phyloP scores from a whole-genome alignment of 2,888 invertebrate genomes.

The Gnatocerus cornutus region DNA sequence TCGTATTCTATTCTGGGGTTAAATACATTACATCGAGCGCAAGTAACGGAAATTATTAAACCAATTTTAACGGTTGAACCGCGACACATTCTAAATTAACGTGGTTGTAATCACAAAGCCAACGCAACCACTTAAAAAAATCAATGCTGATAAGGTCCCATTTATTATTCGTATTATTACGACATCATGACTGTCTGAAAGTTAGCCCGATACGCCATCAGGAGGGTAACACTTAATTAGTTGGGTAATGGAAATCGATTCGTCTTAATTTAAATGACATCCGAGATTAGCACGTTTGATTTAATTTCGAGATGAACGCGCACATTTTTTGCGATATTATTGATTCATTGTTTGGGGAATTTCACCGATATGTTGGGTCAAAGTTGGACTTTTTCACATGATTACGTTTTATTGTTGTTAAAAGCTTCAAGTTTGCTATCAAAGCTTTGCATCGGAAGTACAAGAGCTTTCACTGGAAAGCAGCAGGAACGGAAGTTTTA shows the following conservation, averaged over 20 bases:
- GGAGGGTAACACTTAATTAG: constrained; percentile 34
- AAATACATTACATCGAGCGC: constrained; percentile 28
- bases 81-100: constrained; percentile 18
- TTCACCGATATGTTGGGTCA: constrained; percentile 25
- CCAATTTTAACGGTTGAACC: constrained; percentile 23
- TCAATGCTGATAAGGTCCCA: not conserved
- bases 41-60: constrained; percentile 30
- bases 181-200: constrained; percentile 8
- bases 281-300: constrained; percentile 31
- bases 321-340: constrained; percentile 15
- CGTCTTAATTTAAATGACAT: constrained; percentile 46
- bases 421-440: constrained; percentile 29
- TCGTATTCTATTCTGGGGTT: constrained; percentile 1
- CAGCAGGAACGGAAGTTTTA: not conserved
- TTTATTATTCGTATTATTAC: constrained; percentile 5
- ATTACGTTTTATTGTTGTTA: constrained; percentile 10
- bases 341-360: constrained; percentile 23
- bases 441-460: constrained; percentile 22
- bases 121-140: not conserved
- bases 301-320: constrained; percentile 19
- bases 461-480: not conserved
- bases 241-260: constrained; percentile 39
- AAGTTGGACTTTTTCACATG: constrained; percentile 38
- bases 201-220: constrained; percentile 11
- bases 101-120: constrained; percentile 14